Evolutionary conservation across 1,140 invertebrate species (phyloP), one percentile per base, ranked within the genome.

Genomic region (Lepidostoma basale): DNA sequence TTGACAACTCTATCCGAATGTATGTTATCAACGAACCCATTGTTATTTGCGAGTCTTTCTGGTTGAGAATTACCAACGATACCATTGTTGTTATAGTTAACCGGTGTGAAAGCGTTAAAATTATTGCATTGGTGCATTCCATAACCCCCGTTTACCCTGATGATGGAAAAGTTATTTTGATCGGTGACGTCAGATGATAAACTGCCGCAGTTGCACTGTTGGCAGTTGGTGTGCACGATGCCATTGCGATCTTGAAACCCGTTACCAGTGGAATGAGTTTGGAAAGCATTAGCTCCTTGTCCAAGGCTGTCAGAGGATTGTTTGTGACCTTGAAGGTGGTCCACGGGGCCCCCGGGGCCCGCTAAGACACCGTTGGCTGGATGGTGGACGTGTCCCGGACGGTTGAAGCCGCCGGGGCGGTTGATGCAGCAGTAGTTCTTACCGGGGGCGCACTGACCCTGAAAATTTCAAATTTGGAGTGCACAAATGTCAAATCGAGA

Each of bases 361-460:
- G 76, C 77, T 40, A 82, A 56, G 9, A 82, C 70, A 45, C 75
- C 70, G 25, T 73, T 73, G 18, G 70, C 62, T 0, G 30, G 28
- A 14, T 58, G 39, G 36, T 72, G 70, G 20, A 45, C 25, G 10
- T 16, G 26, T 3, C 54, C 62, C 8, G 56, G 68, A 14, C 71
- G 65, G 0, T 45, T 28, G 8, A 44, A 23, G 1, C 54, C 67
- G 22, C 54, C 68, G 45, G 69, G 67, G 12, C 25, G 64, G 45
- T 69, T 75, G 36, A 76, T 80, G 63, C 80, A 81, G 60, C 80
- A 81, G 3, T 80, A 62, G 39, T 74, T 76, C 63, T 78, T 76
- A 6, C 76, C 76, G 0, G 70, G 33, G 2, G 77, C 77, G 54
- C 80, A 82, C 0, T 77, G 76, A 16, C 68, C 73, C 79, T 80